A percentile compares a stretch with the other conserved stretches of the same genome.
phyloP scores from a whole-genome alignment of 2,888 invertebrate species.

The Tipula helvola region DNA sequence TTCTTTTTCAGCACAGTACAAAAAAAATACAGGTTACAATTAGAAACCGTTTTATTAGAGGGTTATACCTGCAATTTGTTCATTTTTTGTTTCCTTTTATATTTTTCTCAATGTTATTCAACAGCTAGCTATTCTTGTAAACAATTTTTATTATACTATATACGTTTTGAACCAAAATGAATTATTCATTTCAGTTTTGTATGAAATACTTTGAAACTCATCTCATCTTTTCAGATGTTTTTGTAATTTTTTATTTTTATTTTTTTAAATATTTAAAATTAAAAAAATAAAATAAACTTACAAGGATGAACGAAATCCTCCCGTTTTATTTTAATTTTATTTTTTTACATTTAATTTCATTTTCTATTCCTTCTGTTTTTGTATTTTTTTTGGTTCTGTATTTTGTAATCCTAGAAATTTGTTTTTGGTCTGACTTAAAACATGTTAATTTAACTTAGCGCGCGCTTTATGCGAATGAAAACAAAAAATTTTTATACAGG shows the following conservation, averaged over 20 bases:
- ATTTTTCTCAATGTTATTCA: background rate
- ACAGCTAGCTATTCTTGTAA: background rate
- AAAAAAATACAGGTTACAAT: background rate
- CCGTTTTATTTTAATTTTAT: background rate
- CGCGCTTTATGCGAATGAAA: background rate
- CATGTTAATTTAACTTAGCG: background rate
- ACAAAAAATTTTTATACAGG: background rate
- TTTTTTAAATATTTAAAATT: background rate
- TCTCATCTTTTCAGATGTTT: background rate
- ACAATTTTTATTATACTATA: background rate
- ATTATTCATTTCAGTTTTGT: background rate
- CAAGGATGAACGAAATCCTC: background rate
- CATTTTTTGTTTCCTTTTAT: background rate
- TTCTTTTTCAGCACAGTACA: background rate
- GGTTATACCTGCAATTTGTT: background rate
- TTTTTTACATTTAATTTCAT: background rate
- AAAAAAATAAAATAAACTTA: background rate
- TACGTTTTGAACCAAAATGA: background rate
- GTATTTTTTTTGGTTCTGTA: background rate
- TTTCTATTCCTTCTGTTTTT: background rate
- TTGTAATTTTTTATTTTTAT: background rate
- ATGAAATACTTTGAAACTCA: background rate
- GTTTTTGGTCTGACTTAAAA: background rate
- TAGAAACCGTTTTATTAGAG: background rate
- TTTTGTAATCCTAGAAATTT: background rate